A percentile compares a stretch with the other conserved stretches of the same genome.
These are phyloP conservation scores for Proteles cristata DNA, from an alignment of 2,113 vertebrate genomes.

Conservation along the genomic window DNA sequence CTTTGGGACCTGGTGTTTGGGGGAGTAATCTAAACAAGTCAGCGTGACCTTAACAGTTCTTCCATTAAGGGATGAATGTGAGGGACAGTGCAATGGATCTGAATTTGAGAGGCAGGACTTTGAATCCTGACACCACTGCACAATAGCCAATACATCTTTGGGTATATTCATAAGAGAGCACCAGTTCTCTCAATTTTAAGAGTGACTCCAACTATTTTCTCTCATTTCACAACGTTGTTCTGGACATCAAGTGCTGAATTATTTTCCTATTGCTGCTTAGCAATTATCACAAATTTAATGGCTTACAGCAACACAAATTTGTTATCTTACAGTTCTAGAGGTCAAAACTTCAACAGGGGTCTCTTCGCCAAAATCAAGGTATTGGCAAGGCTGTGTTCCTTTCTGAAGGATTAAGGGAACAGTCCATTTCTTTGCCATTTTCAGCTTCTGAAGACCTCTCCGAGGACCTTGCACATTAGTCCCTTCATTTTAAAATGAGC, in stretches of 20 bases:
- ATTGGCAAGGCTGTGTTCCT: neutral
- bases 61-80: no score
- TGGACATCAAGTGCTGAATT: neutral
- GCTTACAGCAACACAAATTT: neutral
- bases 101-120: neutral
- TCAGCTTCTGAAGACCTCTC: neutral
- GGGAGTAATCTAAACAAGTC: neutral
- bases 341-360: neutral
- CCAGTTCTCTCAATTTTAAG: neutral
- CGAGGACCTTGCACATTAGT: neutral
- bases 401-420: neutral
- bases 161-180: neutral
- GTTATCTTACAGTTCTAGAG: neutral
- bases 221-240: neutral
- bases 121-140: neutral
- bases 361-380: neutral
- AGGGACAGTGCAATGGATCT: neutral
- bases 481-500: neutral
- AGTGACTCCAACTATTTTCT: neutral
- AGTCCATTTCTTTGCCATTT: neutral
- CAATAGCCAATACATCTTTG: neutral
- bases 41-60: accelerated
- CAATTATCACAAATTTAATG: neutral
- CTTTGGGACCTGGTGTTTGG: neutral
- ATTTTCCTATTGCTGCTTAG: neutral